Base-by-base conservation (phyloP, 2,888 invertebrate species). In the Rhodophaea formosa region DNA sequence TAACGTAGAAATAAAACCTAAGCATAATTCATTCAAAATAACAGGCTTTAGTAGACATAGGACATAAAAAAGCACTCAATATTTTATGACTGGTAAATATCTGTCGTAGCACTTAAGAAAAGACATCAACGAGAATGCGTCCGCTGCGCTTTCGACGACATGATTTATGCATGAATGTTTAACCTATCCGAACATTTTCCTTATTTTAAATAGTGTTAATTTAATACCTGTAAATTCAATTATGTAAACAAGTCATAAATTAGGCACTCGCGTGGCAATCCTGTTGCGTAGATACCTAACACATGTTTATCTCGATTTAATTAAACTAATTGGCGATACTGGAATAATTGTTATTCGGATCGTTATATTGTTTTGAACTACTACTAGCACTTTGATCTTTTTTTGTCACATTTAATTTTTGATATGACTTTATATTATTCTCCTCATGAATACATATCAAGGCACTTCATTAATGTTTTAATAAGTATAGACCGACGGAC, bases 71-170 rank as follows among this genome's bases (percentile, higher is more conserved):
- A 42, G 15, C 56, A 56, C 47, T 49, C 39, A 56, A 63, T 39
- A 32, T 63, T 63, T 59, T 61, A 67, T 59, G 68, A 68, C 62
- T 67, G 61, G 53, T 71, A 75, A 60, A 67, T 69, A 58, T 60
- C 65, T 54, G 29, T 35, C 57, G 72, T 70, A 67, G 63, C 65
- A 63, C 70, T 74, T 70, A 72, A 79, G 72, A 83, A 86, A 86
- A 88, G 87, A 86, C 80, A 74, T 88, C 85, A 87, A 86, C 86
- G 86, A 68, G 70, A 56, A 56, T 56, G 56, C 56, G 43, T 29
- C 29, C 29, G 10, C n/a, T 49, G 56, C 42, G 42, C 56, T 56
- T 56, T 56, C 56, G 39, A 42, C 6, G 39, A 14, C 17, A 8
- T 10, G 14, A 42, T 49, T 56, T 47, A 49, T 49, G 14, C 42